Percentiles rank a stretch among this genome's conserved stretches.
These are phyloP conservation scores for Anguilla megastoma DNA, from an alignment of 2,797 vertebrate species.

Conservation along the genomic window DNA sequence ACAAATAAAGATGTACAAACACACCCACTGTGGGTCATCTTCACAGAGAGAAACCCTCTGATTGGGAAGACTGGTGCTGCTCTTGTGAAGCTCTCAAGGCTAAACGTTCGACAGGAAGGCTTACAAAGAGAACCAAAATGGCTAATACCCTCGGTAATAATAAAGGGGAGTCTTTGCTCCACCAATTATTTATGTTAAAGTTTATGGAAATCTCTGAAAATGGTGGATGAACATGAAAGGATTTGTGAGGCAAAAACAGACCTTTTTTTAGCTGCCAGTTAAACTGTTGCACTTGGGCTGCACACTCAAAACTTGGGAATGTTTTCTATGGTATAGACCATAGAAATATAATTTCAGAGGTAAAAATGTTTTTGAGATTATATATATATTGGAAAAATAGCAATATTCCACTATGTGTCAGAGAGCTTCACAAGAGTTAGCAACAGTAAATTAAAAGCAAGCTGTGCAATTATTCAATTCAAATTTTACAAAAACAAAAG, in stretches of 20 bases:
- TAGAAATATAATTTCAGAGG: not conserved
- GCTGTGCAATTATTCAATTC: slow-evolving; percentile 70
- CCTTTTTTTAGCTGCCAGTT: slow-evolving; percentile 34
- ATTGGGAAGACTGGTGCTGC: slow-evolving; percentile 60
- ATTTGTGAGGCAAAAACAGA: slow-evolving; percentile 11
- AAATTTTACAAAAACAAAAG: slow-evolving; percentile 55
- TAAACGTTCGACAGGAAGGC: slow-evolving; percentile 1
- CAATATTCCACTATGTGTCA: not conserved
- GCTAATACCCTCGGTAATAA: not conserved
- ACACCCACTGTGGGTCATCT: slow-evolving; percentile 91
- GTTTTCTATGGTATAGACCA: not conserved
- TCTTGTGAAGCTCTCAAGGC: slow-evolving; percentile 48
- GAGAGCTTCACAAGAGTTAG: slow-evolving; percentile 60
- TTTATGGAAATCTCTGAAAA: not conserved
- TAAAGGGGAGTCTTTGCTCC: not conserved
- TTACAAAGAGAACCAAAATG: not conserved
- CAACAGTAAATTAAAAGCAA: slow-evolving; percentile 67
- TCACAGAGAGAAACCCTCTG: slow-evolving; percentile 64
- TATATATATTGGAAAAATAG: not conserved
- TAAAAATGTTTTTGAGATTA: slow-evolving; percentile 36
- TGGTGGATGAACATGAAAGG: not conserved
- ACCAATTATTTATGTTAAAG: not conserved
- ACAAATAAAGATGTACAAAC: slow-evolving; percentile 79
- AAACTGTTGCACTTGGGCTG: not conserved
- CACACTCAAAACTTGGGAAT: not conserved